These are phyloP conservation scores for Brachyhypopomus gauderio DNA, from an alignment of 2,113 vertebrate species.

Conservation along the genomic window DNA sequence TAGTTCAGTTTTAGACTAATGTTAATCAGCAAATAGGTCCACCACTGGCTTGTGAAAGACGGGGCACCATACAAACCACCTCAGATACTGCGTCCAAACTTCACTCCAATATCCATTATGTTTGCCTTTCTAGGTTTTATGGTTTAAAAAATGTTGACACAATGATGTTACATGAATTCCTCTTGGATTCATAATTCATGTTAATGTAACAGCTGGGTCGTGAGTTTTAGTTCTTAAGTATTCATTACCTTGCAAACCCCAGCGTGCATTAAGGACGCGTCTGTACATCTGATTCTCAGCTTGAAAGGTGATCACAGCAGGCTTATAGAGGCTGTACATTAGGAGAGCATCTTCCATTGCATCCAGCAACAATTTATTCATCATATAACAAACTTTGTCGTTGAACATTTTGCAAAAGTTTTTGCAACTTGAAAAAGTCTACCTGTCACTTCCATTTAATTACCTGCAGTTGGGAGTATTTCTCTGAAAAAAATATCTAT, in stretches of 20 bases:
- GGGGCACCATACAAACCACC: neutral
- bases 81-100: neutral
- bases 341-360: neutral
- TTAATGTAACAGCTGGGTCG: slow-evolving; percentile 12
- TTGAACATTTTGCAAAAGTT: neutral
- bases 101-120: neutral
- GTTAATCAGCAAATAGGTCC: neutral
- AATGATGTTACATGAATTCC: neutral
- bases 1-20: neutral
- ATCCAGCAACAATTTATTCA: neutral
- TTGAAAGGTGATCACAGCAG: neutral
- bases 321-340: neutral
- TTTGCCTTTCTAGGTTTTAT: neutral
- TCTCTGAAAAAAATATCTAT: no score
- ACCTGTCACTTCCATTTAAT: no score
- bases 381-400: neutral
- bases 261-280: neutral
- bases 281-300: neutral
- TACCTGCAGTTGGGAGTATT: no score
- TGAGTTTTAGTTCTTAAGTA: neutral
- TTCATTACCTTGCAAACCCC: neutral
- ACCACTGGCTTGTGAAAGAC: neutral
- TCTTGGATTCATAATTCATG: slow-evolving; percentile 3
- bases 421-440: neutral
- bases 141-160: neutral